A percentile compares a stretch with the other conserved stretches of the same genome.
Evolutionary conservation across 64 coral and sea anemone genomes (phyloP).

Genomic region (Anthopleura sola): DNA sequence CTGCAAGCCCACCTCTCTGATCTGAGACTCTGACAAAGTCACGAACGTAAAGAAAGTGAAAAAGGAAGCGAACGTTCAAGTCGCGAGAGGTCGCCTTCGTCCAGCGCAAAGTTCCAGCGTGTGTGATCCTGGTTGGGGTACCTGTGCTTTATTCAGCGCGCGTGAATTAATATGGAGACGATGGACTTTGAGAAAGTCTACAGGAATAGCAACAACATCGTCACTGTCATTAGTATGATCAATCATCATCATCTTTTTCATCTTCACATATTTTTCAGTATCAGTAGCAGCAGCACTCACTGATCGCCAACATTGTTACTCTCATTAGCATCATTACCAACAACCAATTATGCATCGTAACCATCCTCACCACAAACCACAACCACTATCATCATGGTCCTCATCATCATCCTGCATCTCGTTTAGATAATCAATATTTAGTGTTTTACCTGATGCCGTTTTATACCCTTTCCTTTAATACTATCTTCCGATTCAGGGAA

Average conservation of each 20-base stretch:
- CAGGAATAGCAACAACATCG: neutral
- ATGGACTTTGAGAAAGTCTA: neutral
- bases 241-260: neutral
- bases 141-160: too few relatives aligned
- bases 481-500: constrained; percentile 61
- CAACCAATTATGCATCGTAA: neutral
- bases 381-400: neutral
- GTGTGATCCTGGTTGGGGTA: too few relatives aligned
- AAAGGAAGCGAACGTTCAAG: too few relatives aligned
- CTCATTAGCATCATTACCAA: neutral
- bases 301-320: neutral
- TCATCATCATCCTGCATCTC: neutral
- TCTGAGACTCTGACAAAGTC: too few relatives aligned
- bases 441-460: constrained; percentile 71
- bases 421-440: neutral
- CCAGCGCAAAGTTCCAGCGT: too few relatives aligned
- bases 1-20: too few relatives aligned
- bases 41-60: too few relatives aligned
- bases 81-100: too few relatives aligned
- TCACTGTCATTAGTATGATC: neutral
- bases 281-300: neutral
- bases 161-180: too few relatives aligned
- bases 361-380: too few relatives aligned
- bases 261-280: too few relatives aligned
- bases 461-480: constrained; percentile 64